Evolutionary conservation across 2,113 vertebrate genomes (phyloP).

Genomic region (Sorex fumeus): DNA sequence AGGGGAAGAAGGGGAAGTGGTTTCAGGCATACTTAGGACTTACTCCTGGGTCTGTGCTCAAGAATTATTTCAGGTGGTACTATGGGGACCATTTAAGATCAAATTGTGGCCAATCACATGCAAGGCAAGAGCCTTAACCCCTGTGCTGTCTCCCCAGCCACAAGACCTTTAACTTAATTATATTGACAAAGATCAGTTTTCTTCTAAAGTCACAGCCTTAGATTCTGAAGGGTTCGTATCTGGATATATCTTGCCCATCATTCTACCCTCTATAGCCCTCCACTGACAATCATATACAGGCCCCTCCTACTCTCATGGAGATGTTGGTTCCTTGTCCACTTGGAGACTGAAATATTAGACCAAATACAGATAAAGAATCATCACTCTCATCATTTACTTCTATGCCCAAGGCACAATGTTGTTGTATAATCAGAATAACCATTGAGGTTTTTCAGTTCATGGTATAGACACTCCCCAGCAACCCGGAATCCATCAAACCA

Average conservation of each 20-base stretch:
- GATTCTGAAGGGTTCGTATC: neutral
- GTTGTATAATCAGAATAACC: neutral
- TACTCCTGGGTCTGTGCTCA: too few species aligned
- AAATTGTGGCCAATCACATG: too few species aligned
- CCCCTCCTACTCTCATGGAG: neutral
- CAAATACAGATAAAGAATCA: neutral
- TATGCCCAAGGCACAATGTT: neutral
- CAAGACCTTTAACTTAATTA: slow-evolving; percentile 15
- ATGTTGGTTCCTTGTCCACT: neutral
- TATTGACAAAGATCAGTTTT: neutral
- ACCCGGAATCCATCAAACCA: too few species aligned
- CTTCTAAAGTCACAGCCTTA: neutral
- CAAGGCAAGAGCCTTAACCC: too few species aligned
- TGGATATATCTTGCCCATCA: neutral
- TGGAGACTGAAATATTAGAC: neutral
- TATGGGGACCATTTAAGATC: too few species aligned
- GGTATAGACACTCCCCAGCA: too few species aligned
- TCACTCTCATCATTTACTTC: neutral
- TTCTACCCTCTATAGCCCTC: neutral
- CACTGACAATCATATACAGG: neutral
- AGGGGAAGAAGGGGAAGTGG: too few species aligned
- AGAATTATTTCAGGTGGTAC: too few species aligned
- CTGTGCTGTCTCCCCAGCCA: neutral
- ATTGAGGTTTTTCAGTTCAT: too few species aligned
- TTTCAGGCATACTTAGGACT: too few species aligned